Percentiles rank a stretch among this genome's conserved stretches.
Conservation (phyloP, 2,113 vertebrate genomes). For the Callipepla squamata region DNA sequence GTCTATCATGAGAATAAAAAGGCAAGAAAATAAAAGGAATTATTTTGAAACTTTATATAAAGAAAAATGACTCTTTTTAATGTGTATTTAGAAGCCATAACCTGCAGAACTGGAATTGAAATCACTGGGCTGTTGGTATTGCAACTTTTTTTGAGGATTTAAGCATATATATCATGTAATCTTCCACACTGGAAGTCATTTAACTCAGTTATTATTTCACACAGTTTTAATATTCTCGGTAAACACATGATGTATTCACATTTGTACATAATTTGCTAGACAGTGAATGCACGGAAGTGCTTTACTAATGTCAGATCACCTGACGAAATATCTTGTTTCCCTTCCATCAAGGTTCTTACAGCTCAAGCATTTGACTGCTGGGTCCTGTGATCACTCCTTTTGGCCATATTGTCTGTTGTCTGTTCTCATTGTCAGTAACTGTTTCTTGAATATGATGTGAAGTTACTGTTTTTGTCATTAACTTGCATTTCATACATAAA, state of each 20-base stretch:
- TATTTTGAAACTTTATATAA: background rate
- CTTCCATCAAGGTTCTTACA: background rate
- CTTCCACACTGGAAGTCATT: background rate
- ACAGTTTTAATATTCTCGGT: background rate
- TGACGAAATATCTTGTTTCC: background rate
- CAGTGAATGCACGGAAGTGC: accelerated
- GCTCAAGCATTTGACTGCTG: background rate
- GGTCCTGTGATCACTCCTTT: background rate
- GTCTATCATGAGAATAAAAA: background rate
- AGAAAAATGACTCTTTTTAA: background rate
- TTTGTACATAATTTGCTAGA: background rate
- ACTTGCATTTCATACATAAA: background rate
- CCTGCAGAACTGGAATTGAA: background rate
- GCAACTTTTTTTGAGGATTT: background rate
- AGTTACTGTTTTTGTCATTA: background rate
- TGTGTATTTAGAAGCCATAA: background rate
- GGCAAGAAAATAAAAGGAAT: background rate
- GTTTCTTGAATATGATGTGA: background rate
- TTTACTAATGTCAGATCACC: background rate
- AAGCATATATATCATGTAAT: background rate
- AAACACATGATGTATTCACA: background rate
- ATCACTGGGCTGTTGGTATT: accelerated
- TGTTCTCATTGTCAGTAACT: background rate
- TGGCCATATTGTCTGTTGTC: background rate
- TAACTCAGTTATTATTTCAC: background rate